Percentiles rank a stretch among this genome's conserved stretches.
These are phyloP conservation scores for Synodontis membranacea DNA, from an alignment of 2,113 vertebrate genomes.

Conservation along the genomic window DNA sequence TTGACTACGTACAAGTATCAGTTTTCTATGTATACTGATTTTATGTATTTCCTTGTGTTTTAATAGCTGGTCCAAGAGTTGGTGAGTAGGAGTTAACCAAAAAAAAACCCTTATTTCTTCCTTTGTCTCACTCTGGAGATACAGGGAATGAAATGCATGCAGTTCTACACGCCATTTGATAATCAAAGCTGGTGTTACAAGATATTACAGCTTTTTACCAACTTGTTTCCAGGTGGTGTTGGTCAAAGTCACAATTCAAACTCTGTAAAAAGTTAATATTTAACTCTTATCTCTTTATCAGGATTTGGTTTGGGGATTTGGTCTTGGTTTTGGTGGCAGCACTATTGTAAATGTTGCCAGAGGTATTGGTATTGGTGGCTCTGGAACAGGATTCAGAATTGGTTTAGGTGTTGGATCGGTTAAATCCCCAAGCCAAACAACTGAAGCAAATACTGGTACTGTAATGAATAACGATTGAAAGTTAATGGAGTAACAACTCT, in stretches of 20 bases:
- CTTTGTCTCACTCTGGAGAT: constrained; percentile 58
- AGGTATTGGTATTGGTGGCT: constrained; percentile 25
- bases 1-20: background rate
- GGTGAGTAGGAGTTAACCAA: constrained; percentile 49
- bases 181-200: background rate
- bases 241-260: background rate
- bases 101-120: constrained; percentile 30
- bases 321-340: background rate
- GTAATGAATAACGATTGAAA: background rate
- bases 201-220: background rate
- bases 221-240: constrained; percentile 1
- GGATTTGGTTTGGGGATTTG: constrained; percentile 7
- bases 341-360: constrained; percentile 8
- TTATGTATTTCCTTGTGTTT: constrained; percentile 40
- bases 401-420: background rate
- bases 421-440: constrained; percentile 5
- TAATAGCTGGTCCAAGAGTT: constrained; percentile 51
- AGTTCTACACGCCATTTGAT: background rate
- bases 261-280: background rate
- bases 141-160: background rate
- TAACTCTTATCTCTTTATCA: constrained; percentile 4
- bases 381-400: background rate
- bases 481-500: background rate
- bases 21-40: background rate
- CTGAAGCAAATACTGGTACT: background rate